Conservation (phyloP, 2,113 vertebrate species). For the Mus pahari region DNA sequence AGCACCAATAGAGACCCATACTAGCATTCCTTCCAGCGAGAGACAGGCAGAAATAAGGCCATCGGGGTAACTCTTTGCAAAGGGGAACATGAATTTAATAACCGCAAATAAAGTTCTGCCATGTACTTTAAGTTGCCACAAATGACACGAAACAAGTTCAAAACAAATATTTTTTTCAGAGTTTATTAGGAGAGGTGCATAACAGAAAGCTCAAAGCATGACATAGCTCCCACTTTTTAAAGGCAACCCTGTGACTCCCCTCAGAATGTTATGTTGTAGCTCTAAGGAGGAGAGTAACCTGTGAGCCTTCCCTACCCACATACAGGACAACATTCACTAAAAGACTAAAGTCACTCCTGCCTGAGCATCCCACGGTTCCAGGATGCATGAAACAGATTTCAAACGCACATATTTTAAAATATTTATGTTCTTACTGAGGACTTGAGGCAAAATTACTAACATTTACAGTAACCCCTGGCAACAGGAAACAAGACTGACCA, state of each 20-base stretch:
- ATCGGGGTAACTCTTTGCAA: background rate
- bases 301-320: accelerated
- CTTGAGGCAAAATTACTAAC: background rate
- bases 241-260: background rate
- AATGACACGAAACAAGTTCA: conserved; percentile 13
- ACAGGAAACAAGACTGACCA: background rate
- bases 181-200: conserved; percentile 68
- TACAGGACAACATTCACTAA: background rate
- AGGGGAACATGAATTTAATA: background rate
- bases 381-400: background rate
- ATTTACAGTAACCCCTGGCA: background rate
- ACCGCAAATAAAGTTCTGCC: background rate
- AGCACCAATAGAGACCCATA: background rate
- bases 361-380: background rate
- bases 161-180: background rate
- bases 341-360: background rate
- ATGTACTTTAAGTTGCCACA: background rate
- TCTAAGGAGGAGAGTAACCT: background rate
- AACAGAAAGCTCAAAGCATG: conserved; percentile 2
- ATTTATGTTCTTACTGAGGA: background rate
- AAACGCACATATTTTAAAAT: conserved; percentile 20
- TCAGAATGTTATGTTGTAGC: background rate
- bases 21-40: too few relatives aligned
- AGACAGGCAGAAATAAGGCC: background rate
- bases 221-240: background rate